Base-by-base conservation (phyloP, 2,113 vertebrate genomes). In the Macquaria ambigua region DNA sequence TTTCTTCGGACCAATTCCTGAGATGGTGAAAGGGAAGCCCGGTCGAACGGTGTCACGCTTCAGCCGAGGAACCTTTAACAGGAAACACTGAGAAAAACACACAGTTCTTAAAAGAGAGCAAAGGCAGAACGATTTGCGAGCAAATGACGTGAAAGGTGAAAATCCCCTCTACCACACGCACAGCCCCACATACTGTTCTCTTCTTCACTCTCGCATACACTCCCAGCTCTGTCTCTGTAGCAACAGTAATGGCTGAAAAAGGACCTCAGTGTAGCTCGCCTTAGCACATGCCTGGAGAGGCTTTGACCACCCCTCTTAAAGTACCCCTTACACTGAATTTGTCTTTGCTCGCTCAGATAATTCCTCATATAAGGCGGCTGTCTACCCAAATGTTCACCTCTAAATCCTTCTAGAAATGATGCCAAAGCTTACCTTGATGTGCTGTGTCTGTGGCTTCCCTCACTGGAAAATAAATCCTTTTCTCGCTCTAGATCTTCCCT, bases 211-310 rank as follows among this genome's bases (percentile, higher is more conserved):
- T 8, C 56, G 18, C 71, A 64, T n/a, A 72, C 80, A 62, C 73
- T 14, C 56, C 63, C 75, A 52, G 79, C 89, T 77, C 84, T 8
- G 77, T 82, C 70, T 91, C 74, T 87, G 82, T 84, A 80, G 83
- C 89, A 86, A 80, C 89, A 84, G 81, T 77, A 93, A 94, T 93
- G 94, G 92, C 91, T 91, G 90, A 86, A 94, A 89, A 86, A 85
- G 88, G 89, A 90, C 88, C 88, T 90, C 88, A 1, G 85, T 81
- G 77, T 64, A 79, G 90, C 92, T 92, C 77, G 68, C 82, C 88
- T 81, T 52, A 85, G 92, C 93, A 92, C 87, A 91, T 88, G 92
- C 90, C 82, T 79, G 83, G 84, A 82, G 74, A 85, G 69, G 78
- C 64, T 84, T 14, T 86, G 77, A 77, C 90, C 91, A 56, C 28